Conservation (phyloP, 2,797 vertebrate genomes). For the Buphagus erythrorhynchus region DNA sequence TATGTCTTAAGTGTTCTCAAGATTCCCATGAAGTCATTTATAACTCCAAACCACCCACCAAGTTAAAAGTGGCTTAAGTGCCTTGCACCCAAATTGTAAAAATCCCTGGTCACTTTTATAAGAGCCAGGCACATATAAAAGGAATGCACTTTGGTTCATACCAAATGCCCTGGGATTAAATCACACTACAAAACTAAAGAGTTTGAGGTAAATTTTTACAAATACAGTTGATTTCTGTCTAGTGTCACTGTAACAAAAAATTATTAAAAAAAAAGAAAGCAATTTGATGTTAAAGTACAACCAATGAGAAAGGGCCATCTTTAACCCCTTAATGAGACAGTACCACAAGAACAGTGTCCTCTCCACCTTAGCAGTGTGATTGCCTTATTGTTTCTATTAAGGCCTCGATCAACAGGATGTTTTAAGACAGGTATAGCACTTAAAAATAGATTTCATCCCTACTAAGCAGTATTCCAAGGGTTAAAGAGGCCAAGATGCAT, state of each 20-base stretch:
- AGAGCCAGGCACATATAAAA: constrained; percentile 88
- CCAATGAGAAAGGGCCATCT: constrained; percentile 73
- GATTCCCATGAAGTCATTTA: constrained; percentile 73
- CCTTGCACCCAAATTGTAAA: constrained; percentile 84
- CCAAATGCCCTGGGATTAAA: constrained; percentile 95
- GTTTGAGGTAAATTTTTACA: constrained; percentile 95
- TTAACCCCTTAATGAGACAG: constrained; percentile 72
- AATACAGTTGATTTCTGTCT: constrained; percentile 79
- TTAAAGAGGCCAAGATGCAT: constrained; percentile 80
- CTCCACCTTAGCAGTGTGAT: constrained; percentile 39
- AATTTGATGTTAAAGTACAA: constrained; percentile 81
- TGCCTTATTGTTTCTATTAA: constrained; percentile 80
- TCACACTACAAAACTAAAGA: constrained; percentile 87
- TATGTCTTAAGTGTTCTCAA: constrained; percentile 56
- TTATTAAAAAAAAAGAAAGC: constrained; percentile 71
- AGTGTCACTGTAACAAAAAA: constrained; percentile 80
- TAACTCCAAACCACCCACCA: constrained; percentile 77
- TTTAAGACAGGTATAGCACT: constrained; percentile 75
- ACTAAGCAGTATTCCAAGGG: constrained; percentile 70
- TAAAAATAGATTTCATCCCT: constrained; percentile 71
- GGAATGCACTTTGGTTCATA: constrained; percentile 99
- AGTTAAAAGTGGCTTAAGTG: constrained; percentile 84
- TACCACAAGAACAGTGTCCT: constrained; percentile 62
- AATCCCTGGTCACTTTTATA: constrained; percentile 77
- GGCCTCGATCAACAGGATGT: constrained; percentile 73